A percentile compares a stretch with the other conserved stretches of the same genome.
phyloP scores from a whole-genome alignment of 2,888 invertebrate species.

The Diarsia brunnea region DNA sequence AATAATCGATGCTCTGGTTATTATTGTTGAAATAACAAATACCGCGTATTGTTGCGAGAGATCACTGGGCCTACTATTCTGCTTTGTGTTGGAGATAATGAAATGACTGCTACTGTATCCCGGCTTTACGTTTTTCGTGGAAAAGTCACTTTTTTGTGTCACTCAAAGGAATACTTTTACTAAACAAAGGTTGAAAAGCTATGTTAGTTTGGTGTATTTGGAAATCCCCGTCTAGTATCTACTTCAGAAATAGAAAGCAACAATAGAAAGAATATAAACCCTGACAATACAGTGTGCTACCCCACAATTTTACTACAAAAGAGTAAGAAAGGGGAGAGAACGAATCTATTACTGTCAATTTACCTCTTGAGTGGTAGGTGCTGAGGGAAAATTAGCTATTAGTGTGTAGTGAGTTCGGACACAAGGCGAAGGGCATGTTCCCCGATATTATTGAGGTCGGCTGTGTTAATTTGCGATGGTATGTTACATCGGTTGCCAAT shows the following conservation, averaged over 20 bases:
- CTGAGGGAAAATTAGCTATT: constrained; percentile 81
- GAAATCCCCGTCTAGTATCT: not conserved
- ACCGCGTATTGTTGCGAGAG: constrained; percentile 69
- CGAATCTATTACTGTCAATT: constrained; percentile 84
- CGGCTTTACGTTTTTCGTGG: constrained; percentile 1
- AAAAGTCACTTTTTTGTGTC: constrained; percentile 17
- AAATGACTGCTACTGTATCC: constrained; percentile 46
- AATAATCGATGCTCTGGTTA: constrained; percentile 76
- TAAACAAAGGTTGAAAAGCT: constrained; percentile 14
- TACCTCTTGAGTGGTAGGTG: constrained; percentile 75
- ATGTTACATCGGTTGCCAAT: constrained; percentile 80
- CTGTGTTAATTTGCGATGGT: constrained; percentile 82
- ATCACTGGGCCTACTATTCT: constrained; percentile 65
- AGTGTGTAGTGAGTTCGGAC: constrained; percentile 73
- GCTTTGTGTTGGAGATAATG: constrained; percentile 67
- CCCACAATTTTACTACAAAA: constrained; percentile 56
- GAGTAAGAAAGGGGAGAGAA: constrained; percentile 71
- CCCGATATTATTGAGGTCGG: constrained; percentile 78
- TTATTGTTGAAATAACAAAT: constrained; percentile 81
- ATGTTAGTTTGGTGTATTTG: not conserved
- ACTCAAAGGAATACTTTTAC: not conserved
- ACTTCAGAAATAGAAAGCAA: constrained; percentile 26
- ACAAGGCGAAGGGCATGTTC: constrained; percentile 72
- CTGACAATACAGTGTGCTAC: constrained; percentile 21
- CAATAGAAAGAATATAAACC: constrained; percentile 61